Conservation (phyloP, 2,888 invertebrate species). For the Phragmatobia fuliginosa region DNA sequence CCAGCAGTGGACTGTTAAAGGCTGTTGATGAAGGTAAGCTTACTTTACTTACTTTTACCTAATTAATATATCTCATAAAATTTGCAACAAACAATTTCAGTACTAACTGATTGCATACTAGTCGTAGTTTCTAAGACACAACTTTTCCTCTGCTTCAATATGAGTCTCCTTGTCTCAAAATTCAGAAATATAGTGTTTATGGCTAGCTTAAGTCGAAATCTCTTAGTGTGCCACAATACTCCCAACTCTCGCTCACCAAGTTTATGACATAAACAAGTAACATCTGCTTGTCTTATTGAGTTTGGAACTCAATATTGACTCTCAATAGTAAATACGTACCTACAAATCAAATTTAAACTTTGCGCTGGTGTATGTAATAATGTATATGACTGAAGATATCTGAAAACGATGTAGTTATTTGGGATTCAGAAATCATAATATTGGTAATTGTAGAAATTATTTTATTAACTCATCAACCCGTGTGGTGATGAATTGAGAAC, state of each 20-base stretch:
- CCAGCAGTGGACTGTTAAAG: no score
- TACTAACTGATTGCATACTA: no score
- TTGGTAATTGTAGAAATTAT: no score
- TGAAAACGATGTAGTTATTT: not conserved
- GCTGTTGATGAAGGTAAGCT: no score
- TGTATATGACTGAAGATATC: not conserved
- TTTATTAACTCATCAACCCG: no score
- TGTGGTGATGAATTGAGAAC: no score
- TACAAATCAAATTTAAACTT: conserved; percentile 60
- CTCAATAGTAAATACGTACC: conserved; percentile 64
- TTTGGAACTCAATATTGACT: conserved; percentile 76
- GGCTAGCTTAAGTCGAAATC: conserved; percentile 18
- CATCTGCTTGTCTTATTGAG: conserved; percentile 82
- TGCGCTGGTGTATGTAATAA: conserved; percentile 23
- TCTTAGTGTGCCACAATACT: conserved; percentile 32
- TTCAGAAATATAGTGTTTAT: not conserved
- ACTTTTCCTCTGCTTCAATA: no score
- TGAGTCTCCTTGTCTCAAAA: no score
- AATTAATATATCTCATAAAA: no score
- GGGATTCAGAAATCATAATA: not conserved
- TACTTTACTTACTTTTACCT: no score
- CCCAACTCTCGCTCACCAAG: conserved; percentile 54
- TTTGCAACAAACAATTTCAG: no score
- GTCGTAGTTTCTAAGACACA: not conserved
- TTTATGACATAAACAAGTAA: conserved; percentile 76